Conservation (phyloP, 2,888 invertebrate genomes). For the Dasypolia templi region DNA sequence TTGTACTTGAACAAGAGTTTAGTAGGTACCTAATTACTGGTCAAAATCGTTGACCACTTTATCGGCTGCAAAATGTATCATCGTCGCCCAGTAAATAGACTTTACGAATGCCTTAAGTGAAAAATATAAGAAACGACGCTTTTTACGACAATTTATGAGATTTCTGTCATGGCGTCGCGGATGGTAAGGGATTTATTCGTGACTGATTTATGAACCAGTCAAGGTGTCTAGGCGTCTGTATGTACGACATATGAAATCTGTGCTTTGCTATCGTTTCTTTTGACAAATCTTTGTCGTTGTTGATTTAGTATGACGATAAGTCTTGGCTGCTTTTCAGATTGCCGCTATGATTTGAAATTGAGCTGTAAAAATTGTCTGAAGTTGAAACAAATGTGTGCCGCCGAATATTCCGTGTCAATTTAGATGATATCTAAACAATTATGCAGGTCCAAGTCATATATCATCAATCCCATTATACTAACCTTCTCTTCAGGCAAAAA, state of each 20-base stretch:
- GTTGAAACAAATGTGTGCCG: not conserved
- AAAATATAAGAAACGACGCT: constrained; percentile 32
- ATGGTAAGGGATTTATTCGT: constrained; percentile 36
- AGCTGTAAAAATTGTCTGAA: not conserved
- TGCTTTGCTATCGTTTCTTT: constrained; percentile 23
- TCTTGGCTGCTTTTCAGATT: constrained; percentile 27
- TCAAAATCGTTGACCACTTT: not conserved
- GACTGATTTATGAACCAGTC: constrained; percentile 59
- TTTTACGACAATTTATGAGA: constrained; percentile 51
- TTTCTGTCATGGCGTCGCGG: constrained; percentile 38
- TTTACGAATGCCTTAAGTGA: constrained; percentile 30
- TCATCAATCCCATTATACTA: constrained; percentile 11
- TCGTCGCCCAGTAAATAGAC: constrained; percentile 16
- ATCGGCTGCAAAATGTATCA: not conserved
- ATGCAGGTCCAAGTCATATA: not conserved
- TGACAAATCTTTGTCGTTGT: constrained; percentile 20
- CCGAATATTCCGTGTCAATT: not conserved
- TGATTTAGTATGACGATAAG: constrained; percentile 3
- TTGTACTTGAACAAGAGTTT: not conserved
- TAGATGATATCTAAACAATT: constrained; percentile 1
- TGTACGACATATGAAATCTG: constrained; percentile 23
- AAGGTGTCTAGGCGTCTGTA: constrained; percentile 46
- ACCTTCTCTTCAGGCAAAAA: constrained; percentile 13
- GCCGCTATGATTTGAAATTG: not conserved
- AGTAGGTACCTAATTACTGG: not conserved